These are phyloP conservation scores for Anisognathus igniventris DNA, from an alignment of 2,797 vertebrate species.

Conservation along the genomic window DNA sequence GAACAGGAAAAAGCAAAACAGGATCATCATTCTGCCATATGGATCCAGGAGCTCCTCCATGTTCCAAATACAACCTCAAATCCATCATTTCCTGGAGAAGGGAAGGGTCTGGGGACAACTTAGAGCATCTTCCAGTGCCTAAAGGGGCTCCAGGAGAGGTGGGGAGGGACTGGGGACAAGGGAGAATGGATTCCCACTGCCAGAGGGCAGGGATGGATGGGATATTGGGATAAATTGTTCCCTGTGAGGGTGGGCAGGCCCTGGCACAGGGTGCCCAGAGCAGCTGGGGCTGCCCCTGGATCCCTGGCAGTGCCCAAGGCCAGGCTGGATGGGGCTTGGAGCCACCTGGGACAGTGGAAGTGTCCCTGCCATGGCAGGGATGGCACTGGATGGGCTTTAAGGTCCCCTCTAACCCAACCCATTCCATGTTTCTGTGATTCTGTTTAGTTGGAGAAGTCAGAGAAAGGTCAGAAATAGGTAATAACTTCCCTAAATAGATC, in stretches of 20 bases:
- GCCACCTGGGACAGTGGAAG: fast-evolving
- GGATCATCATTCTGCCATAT: not conserved
- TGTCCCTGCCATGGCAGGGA: not conserved
- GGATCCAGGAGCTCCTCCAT: not conserved
- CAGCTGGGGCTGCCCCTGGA: not conserved
- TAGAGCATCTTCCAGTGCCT: not conserved
- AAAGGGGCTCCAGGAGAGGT: not conserved
- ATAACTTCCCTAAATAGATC: not conserved
- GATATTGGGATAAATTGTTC: fast-evolving
- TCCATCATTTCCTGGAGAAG: not conserved
- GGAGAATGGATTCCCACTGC: not conserved
- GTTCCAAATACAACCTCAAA: not conserved
- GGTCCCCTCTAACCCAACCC: not conserved
- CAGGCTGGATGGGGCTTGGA: fast-evolving
- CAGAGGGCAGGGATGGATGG: fast-evolving
- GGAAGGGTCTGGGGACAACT: not conserved
- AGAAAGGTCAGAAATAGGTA: not conserved
- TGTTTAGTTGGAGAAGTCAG: not conserved
- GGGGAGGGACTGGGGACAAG: not conserved
- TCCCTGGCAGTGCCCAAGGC: not conserved
- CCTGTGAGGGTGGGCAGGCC: fast-evolving
- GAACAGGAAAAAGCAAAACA: not conserved
- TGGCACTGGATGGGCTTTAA: not conserved
- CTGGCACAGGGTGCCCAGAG: not conserved
- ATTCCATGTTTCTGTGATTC: not conserved